These are phyloP conservation scores for Stomatorhinus ivindoensis DNA, from an alignment of 2,113 vertebrate genomes.

Conservation along the genomic window DNA sequence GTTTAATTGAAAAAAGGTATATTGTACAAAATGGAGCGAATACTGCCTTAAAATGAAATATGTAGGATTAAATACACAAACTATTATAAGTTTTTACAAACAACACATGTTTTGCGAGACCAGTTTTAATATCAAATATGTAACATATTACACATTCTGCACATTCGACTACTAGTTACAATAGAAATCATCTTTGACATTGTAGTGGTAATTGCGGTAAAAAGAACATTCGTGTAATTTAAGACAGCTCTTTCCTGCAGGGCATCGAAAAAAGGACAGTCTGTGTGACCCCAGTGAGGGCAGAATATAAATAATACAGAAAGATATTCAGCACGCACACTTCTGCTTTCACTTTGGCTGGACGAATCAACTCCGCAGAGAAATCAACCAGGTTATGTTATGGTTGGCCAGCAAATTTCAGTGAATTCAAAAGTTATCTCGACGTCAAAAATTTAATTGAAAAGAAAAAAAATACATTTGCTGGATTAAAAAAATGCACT, in stretches of 20 bases:
- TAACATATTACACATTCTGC: not conserved
- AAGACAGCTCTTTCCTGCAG: not conserved
- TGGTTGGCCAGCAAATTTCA: constrained; percentile 24
- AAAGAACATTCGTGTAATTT: not conserved
- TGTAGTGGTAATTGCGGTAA: not conserved
- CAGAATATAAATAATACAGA: not conserved
- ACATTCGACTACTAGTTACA: not conserved
- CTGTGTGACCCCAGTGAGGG: not conserved
- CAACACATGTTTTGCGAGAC: not conserved
- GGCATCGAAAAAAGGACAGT: not conserved
- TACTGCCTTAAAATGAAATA: not conserved
- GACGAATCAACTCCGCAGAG: not conserved
- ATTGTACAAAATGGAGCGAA: not conserved
- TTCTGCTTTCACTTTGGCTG: constrained; percentile 1
- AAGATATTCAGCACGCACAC: not conserved
- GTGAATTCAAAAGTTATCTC: constrained; percentile 21
- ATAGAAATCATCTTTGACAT: not conserved
- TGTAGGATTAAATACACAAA: not conserved
- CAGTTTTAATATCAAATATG: not conserved
- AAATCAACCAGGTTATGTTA: constrained; percentile 10
- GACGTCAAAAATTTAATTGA: constrained; percentile 23
- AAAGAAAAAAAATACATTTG: constrained; percentile 16
- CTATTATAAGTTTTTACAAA: not conserved
- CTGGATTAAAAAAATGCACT: not conserved
- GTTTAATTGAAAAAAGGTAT: not conserved